These are phyloP conservation scores for Pomacea maculata DNA, from an alignment of 1,140 invertebrate species.

Conservation along the genomic window DNA sequence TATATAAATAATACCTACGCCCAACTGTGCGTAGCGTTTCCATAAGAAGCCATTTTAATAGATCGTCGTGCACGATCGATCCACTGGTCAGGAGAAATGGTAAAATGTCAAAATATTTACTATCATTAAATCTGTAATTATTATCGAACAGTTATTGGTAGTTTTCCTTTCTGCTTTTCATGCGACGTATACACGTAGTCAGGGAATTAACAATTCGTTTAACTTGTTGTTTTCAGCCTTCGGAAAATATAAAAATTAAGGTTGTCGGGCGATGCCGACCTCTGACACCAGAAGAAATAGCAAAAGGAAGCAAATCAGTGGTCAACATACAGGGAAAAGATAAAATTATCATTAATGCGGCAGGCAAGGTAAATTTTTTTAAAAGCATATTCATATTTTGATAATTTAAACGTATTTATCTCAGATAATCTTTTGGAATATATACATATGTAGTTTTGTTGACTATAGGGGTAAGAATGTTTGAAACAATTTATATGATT, in stretches of 20 bases:
- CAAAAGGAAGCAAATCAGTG: conserved; percentile 48
- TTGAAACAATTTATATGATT: neutral
- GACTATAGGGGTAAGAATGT: neutral
- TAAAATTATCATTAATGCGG: conserved; percentile 47
- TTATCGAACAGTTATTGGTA: neutral
- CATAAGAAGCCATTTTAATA: too few relatives aligned
- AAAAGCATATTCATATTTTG: neutral
- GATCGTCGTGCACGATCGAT: too few relatives aligned
- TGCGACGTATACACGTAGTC: neutral
- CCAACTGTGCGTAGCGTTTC: too few relatives aligned
- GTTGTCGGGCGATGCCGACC: conserved; percentile 52
- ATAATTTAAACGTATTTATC: neutral
- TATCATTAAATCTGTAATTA: neutral
- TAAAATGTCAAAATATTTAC: too few relatives aligned
- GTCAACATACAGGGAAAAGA: conserved; percentile 49
- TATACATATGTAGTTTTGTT: neutral
- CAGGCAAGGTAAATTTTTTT: conserved; percentile 51
- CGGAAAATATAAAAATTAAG: conserved; percentile 49
- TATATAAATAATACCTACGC: too few relatives aligned
- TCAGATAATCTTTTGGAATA: neutral
- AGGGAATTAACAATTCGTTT: neutral
- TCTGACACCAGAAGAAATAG: conserved; percentile 47
- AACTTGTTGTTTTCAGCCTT: conserved; percentile 44
- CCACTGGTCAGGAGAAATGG: too few relatives aligned
- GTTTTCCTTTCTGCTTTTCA: neutral